These are phyloP conservation scores for Pogona vitticeps DNA, from an alignment of 2,113 vertebrate genomes.

Conservation along the genomic window DNA sequence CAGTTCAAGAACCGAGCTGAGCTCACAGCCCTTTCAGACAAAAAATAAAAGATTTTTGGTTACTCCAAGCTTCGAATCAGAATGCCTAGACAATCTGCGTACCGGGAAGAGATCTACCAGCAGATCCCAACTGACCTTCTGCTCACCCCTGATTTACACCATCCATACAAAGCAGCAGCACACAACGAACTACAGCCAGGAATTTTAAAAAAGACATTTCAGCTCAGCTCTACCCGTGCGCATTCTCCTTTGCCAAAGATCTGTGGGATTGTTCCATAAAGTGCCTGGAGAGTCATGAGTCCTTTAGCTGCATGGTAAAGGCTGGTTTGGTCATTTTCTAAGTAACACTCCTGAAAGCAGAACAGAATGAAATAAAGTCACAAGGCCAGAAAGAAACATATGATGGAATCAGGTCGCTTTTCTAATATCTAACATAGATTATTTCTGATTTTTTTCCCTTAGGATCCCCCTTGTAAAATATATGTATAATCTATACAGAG, in stretches of 20 bases:
- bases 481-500: too few species aligned
- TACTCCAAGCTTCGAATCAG: too few species aligned
- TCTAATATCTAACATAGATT: not conserved
- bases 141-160: not conserved
- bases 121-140: not conserved
- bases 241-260: constrained; percentile 98
- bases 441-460: too few species aligned
- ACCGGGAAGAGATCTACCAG: too few species aligned
- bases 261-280: constrained; percentile 96
- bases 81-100: too few species aligned
- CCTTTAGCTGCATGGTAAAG: constrained; percentile 97
- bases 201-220: not conserved
- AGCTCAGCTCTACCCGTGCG: constrained; percentile 84
- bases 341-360: constrained; percentile 87
- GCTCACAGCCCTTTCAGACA: too few species aligned
- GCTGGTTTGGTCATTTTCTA: constrained; percentile 97
- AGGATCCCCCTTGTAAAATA: too few species aligned
- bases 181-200: not conserved
- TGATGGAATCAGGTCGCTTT: not conserved
- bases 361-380: not conserved
- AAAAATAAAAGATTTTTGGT: too few species aligned
- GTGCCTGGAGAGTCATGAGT: constrained; percentile 93
- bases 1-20: not conserved
- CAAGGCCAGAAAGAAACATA: not conserved
- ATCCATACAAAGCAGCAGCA: too few species aligned